Conservation (phyloP, 2,888 invertebrate genomes). For the Hololepta plana region DNA sequence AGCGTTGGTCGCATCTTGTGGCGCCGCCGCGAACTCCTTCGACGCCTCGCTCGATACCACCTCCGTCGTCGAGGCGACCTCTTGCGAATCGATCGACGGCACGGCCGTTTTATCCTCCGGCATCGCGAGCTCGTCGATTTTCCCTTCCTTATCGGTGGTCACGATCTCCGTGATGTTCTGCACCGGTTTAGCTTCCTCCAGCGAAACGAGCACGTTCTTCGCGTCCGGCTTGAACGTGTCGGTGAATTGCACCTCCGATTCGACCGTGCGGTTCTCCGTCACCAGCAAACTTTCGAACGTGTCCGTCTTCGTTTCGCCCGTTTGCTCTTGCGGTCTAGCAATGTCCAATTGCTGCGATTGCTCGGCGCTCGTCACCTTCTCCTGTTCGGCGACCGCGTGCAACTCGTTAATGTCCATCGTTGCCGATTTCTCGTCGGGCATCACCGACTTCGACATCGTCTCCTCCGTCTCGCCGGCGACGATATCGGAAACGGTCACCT, state of each 20-base stretch:
- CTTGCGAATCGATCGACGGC: slow-evolving; percentile 21
- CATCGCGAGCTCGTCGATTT: slow-evolving; percentile 13
- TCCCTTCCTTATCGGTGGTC: slow-evolving; percentile 21
- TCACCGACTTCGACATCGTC: slow-evolving; percentile 9
- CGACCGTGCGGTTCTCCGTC: slow-evolving; percentile 28
- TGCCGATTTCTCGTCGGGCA: slow-evolving; percentile 20
- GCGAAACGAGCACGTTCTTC: slow-evolving; percentile 27
- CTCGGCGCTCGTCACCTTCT: slow-evolving; percentile 14
- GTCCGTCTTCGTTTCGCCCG: slow-evolving; percentile 26
- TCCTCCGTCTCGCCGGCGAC: slow-evolving; percentile 23
- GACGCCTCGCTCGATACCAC: slow-evolving; percentile 11
- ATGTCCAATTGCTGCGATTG: slow-evolving; percentile 14
- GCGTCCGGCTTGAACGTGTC: slow-evolving; percentile 29
- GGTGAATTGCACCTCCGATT: slow-evolving; percentile 31
- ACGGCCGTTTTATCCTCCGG: slow-evolving; percentile 21
- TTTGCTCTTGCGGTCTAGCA: slow-evolving; percentile 15
- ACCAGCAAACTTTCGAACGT: slow-evolving; percentile 29
- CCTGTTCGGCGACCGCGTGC: slow-evolving; percentile 27
- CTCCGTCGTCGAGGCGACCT: slow-evolving; percentile 28
- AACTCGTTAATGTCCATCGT: slow-evolving; percentile 19
- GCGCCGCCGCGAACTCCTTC: no score
- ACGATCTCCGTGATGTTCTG: slow-evolving; percentile 23
- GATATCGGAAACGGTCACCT: slow-evolving; percentile 26
- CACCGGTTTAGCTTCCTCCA: slow-evolving; percentile 31
- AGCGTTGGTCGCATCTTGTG: slow-evolving; percentile 15